A percentile compares a stretch with the other conserved stretches of the same genome.
These are phyloP conservation scores for Diplodus sargus DNA, from an alignment of 2,797 vertebrate species.

Conservation along the genomic window DNA sequence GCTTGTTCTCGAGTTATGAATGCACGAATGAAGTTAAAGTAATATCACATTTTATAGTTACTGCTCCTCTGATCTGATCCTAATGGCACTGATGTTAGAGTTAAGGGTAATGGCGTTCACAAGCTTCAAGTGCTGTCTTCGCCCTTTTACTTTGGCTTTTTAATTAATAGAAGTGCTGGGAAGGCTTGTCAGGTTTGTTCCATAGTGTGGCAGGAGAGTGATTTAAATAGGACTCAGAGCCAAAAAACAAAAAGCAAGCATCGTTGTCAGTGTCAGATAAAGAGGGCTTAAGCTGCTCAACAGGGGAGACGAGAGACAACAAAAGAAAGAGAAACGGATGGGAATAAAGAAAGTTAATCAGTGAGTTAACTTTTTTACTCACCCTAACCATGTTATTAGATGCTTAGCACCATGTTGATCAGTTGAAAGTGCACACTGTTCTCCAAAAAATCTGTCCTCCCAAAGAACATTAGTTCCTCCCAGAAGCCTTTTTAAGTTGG, in stretches of 20 bases:
- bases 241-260: slow-evolving; percentile 7
- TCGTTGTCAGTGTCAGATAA: not conserved
- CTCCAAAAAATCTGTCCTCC: slow-evolving; percentile 28
- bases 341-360: not conserved
- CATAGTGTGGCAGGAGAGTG: not conserved
- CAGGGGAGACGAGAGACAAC: not conserved
- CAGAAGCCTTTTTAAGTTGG: slow-evolving; percentile 23
- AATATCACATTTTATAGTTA: not conserved
- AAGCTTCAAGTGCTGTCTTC: slow-evolving; percentile 6
- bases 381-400: slow-evolving; percentile 7
- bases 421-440: slow-evolving; percentile 17
- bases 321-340: not conserved
- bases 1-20: not conserved
- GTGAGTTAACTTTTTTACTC: not conserved
- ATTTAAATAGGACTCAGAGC: slow-evolving; percentile 22
- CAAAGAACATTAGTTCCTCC: slow-evolving; percentile 20
- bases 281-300: not conserved
- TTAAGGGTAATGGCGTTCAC: slow-evolving; percentile 16
- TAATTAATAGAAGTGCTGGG: slow-evolving; percentile 40
- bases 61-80: slow-evolving; percentile 7
- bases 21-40: not conserved
- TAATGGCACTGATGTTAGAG: not conserved
- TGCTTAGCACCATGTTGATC: slow-evolving; percentile 2
- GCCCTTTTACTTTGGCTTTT: slow-evolving; percentile 21
- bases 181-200: slow-evolving; percentile 26